Conservation (phyloP, 2,888 invertebrate genomes). For the Euplagia quadripunctaria region DNA sequence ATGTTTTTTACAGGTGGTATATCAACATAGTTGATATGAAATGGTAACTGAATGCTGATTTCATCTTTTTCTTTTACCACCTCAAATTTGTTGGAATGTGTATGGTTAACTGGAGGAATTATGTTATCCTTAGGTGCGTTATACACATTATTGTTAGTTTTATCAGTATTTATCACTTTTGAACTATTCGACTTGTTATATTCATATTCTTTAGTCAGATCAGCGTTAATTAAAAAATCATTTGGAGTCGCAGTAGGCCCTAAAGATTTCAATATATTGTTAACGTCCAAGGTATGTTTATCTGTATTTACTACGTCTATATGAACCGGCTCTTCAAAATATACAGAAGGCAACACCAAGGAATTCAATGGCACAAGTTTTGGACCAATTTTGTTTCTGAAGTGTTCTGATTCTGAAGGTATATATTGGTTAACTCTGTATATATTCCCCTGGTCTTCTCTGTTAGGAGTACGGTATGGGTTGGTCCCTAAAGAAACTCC, state of each 20-base stretch:
- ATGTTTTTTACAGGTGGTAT: neutral
- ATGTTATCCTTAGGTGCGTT: constrained; percentile 9
- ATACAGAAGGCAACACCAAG: neutral
- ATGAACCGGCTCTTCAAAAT: neutral
- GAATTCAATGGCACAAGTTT: neutral
- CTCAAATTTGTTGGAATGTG: constrained; percentile 39
- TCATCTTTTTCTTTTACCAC: constrained; percentile 42
- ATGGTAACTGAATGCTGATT: constrained; percentile 5
- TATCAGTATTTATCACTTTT: neutral
- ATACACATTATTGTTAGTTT: constrained; percentile 28
- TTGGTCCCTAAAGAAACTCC: constrained; percentile 23
- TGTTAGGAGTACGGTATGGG: neutral
- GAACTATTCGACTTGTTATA: neutral
- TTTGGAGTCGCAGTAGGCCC: neutral
- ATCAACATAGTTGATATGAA: neutral
- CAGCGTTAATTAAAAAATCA: neutral
- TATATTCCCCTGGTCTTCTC: neutral
- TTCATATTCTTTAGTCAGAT: neutral
- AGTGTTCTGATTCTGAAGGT: neutral
- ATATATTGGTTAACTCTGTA: neutral
- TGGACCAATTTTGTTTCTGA: no score
- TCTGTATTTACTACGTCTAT: neutral
- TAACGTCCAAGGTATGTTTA: neutral
- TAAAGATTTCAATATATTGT: neutral
- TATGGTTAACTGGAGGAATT: constrained; percentile 37